Base-by-base conservation (phyloP, 2,888 invertebrate genomes). In the Steinernema scapterisci region DNA sequence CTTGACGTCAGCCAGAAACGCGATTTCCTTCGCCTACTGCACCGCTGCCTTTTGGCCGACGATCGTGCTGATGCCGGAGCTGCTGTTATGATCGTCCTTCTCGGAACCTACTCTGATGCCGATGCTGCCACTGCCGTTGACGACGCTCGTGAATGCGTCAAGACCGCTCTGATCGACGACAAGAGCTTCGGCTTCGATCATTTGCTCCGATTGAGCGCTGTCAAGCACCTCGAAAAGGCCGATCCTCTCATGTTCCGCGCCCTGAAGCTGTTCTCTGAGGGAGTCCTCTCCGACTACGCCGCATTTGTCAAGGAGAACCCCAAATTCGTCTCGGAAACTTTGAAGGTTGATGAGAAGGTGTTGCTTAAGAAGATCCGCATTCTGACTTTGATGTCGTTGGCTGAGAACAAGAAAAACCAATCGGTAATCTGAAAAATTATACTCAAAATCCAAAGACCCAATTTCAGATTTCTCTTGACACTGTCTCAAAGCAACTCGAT, bases 51-150 rank as follows among this genome's bases (percentile, higher is more conserved):
- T 56, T 74, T 86, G n/a, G 74, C 73, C 11, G 93, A 93, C 87
- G 93, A 94, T 84, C 93, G 82, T 43, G 80, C 82, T 9, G 84
- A 84, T 51, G 81, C 81, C 19, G 84, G 85, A 45, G 84, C 85
- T 31, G 83, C 83, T 76, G 81, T 85, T 16, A 97, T 99, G 97
- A 93, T 97, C 78, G 96, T 96, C 89, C 90, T 99, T 0, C 90
- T 99, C 75, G 94, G 95, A 27, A 97, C 97, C 0, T 99, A 97
- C 89, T 93, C 95, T 77, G 96, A 96, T 87, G 81, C 75, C 9
- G 97, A 97, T 89, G 97, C 97, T 0, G 94, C 94, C 0, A 93
- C 95, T 80, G 97, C 97, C 0, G 91, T 95, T 80, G 95, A 96
- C 88, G 97, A 99, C 90, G 97, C 99, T 0, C 94, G 88, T 76